Base-by-base conservation (phyloP, 2,797 vertebrate genomes). In the Furcifer pardalis region DNA sequence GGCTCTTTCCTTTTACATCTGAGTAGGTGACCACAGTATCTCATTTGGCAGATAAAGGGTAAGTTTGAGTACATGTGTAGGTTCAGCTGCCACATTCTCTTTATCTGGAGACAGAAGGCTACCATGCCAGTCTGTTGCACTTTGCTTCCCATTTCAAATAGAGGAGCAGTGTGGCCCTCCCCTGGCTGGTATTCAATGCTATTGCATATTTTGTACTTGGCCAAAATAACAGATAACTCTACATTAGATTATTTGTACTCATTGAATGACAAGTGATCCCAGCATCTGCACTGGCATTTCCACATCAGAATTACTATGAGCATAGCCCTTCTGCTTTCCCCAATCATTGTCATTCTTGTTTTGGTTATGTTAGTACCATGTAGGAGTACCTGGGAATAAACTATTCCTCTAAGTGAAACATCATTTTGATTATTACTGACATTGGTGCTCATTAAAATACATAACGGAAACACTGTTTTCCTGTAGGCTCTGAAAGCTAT, bases 371-470 rank as follows among this genome's bases (percentile, higher is more conserved):
- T 93, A 92, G 86, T 90, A 92, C 84, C 92, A 87, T 89, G 86
- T 56, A 83, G 83, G 90, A 93, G 87, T 94, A 95, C 90, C 92
- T 95, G 92, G 87, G 86, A 94, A 92, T 93, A 95, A 94, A 92
- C 91, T 93, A 91, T 92, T 94, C 87, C 95, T 96, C 95, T 96
- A 96, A 95, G 96, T 97, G 94, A 97, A 96, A 95, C 95, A 92
- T 89, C 90, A 90, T 95, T 97, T 96, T 97, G 96, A 96, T 96
- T 96, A 96, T 94, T 96, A 94, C 93, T 93, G 96, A 96, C 96
- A 95, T 92, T 83, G 93, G 92, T 93, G 94, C 96, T 98, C 97
- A 97, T 97, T 97, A 97, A 96, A 92, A 97, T 96, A 96, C 97
- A 96, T 95, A 95, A 96, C 95, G 95, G 95, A 96, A 97, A 96